phyloP scores from a whole-genome alignment of 2,888 invertebrate genomes.

The Plagiodera versicolora region DNA sequence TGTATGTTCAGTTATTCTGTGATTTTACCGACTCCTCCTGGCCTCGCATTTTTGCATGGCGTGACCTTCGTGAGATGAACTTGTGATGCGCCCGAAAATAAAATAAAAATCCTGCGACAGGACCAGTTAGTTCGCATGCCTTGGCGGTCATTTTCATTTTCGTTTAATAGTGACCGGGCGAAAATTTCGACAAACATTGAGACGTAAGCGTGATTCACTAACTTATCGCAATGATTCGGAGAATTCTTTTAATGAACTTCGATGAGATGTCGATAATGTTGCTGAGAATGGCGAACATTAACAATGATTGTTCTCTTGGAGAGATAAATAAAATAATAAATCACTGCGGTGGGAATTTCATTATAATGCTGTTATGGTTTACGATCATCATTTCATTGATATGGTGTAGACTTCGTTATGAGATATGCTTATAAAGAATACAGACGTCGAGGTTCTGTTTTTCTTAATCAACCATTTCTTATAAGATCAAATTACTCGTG shows the following conservation, averaged over 20 bases:
- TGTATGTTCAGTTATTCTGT: too few relatives aligned
- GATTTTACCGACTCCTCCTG: constrained; percentile 2
- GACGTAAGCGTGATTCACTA: not conserved
- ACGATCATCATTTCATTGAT: not conserved
- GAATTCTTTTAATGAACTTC: not conserved
- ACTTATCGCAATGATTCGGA: not conserved
- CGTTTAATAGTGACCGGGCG: too few relatives aligned
- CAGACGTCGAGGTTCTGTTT: not conserved
- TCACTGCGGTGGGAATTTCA: constrained; percentile 2
- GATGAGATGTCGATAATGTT: not conserved
- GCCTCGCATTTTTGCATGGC: constrained; percentile 4
- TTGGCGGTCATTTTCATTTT: too few relatives aligned
- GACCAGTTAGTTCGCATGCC: not conserved
- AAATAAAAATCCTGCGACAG: not conserved
- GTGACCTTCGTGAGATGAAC: constrained; percentile 9
- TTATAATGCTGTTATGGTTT: constrained; percentile 9
- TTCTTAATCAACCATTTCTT: not conserved
- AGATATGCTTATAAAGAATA: not conserved
- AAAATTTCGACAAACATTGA: not conserved
- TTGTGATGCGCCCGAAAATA: constrained; percentile 3
- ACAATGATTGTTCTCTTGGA: not conserved
- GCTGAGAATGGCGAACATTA: not conserved
- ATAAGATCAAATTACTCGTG: not conserved
- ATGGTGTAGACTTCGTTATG: not conserved
- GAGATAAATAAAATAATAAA: constrained; percentile 12